Evolutionary conservation across 2,797 vertebrate species (phyloP).

Genomic region (Pseudocheirus occidentalis): DNA sequence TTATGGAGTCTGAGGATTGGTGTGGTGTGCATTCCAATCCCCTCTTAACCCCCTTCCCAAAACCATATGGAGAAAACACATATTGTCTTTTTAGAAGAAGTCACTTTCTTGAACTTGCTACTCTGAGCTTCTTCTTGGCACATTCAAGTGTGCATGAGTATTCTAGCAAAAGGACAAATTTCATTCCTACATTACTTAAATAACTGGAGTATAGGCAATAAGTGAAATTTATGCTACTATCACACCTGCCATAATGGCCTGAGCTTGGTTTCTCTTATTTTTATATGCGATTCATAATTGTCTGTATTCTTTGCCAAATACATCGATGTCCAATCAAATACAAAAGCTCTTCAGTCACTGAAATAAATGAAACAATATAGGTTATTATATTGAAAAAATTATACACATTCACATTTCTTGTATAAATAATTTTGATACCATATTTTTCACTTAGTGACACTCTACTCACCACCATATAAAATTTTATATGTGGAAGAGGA

Average conservation of each 20-base stretch:
- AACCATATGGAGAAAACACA: background rate
- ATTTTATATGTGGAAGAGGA: background rate
- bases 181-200: background rate
- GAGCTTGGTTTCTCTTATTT: background rate
- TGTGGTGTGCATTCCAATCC: background rate
- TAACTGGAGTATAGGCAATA: background rate
- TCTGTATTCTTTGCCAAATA: background rate
- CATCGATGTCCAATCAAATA: background rate
- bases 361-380: background rate
- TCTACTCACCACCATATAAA: background rate
- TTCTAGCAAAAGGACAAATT: background rate
- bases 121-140: background rate
- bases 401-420: background rate
- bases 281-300: background rate
- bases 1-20: background rate
- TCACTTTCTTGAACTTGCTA: background rate
- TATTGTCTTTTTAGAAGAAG: background rate
- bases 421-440: background rate
- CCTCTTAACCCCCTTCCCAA: accelerated
- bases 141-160: background rate
- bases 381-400: background rate
- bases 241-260: background rate
- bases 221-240: background rate
- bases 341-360: background rate
- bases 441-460: background rate